Evolutionary conservation across 2,113 vertebrate genomes (phyloP).

Genomic region (Bufo gargarizans): DNA sequence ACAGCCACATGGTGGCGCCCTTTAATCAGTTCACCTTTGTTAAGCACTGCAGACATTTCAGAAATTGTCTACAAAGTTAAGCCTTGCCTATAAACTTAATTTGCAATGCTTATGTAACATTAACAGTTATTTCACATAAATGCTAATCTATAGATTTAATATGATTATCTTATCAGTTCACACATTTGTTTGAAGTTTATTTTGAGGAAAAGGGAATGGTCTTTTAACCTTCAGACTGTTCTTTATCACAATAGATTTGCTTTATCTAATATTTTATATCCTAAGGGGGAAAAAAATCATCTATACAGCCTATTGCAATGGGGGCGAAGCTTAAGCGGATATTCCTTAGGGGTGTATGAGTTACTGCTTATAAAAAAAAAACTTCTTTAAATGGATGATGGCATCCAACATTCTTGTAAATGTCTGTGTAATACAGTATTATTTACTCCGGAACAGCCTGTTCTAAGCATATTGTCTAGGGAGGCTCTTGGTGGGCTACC

Average conservation of each 20-base stretch:
- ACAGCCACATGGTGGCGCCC: conserved; percentile 72
- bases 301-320: not conserved
- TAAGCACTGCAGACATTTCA: conserved; percentile 60
- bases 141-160: not conserved
- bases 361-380: not conserved
- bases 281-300: not conserved
- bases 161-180: not conserved
- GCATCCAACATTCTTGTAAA: conserved; percentile 66
- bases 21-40: conserved; percentile 51
- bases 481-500: conserved; percentile 59
- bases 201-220: not conserved
- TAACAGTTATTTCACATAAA: not conserved
- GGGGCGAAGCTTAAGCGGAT: not conserved
- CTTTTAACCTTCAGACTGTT: not conserved
- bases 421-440: conserved; percentile 57
- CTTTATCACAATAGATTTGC: not conserved
- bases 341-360: not conserved
- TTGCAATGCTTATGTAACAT: not conserved
- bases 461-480: conserved; percentile 51
- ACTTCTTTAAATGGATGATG: conserved; percentile 21
- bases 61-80: conserved; percentile 61
- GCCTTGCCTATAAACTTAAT: conserved; percentile 49
- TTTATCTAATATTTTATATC: not conserved
- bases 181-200: not conserved
- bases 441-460: conserved; percentile 57